Evolutionary conservation across 2,113 vertebrate genomes (phyloP).

Genomic region (Larimichthys crocea): DNA sequence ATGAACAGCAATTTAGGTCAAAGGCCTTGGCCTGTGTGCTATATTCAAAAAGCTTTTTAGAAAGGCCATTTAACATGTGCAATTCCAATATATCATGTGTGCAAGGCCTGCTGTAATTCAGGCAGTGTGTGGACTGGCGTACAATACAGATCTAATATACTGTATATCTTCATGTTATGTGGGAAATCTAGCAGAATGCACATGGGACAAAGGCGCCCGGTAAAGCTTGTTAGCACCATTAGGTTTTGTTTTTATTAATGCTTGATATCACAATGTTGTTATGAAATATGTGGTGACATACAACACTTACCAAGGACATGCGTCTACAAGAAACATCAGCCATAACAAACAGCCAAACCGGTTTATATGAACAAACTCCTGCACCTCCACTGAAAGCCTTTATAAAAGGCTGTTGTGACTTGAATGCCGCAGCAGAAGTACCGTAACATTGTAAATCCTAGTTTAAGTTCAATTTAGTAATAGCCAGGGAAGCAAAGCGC

Average conservation of each 20-base stretch:
- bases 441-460: background rate
- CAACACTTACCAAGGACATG: background rate
- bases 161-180: background rate
- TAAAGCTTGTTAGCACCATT: background rate
- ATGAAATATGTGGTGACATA: background rate
- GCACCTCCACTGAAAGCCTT: background rate
- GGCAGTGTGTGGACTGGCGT: background rate
- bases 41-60: constrained; percentile 18
- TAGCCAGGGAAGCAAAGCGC: background rate
- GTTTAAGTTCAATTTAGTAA: background rate
- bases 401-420: background rate
- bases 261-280: background rate
- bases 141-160: background rate
- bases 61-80: constrained; percentile 13
- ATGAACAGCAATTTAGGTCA: constrained; percentile 40
- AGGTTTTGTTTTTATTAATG: background rate
- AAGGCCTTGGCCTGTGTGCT: constrained; percentile 6
- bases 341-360: constrained; percentile 6
- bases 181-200: background rate
- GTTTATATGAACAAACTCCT: background rate
- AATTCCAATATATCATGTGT: background rate
- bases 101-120: background rate
- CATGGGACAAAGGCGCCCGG: background rate
- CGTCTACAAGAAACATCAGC: constrained; percentile 4
- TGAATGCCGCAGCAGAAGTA: background rate